phyloP scores from a whole-genome alignment of 1,140 invertebrate species.

The Drosophila pallidifrons region DNA sequence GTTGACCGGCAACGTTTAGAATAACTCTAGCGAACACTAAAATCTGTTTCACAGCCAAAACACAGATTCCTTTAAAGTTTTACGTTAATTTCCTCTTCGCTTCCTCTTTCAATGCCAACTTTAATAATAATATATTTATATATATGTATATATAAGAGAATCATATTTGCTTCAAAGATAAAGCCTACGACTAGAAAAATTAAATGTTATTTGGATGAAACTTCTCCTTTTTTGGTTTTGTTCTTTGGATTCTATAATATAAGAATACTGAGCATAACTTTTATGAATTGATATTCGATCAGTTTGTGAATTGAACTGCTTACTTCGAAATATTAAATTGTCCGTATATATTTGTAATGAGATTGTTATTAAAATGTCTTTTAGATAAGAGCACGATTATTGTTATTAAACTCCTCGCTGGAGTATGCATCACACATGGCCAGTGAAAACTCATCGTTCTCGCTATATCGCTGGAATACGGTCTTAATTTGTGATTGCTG shows the following conservation, averaged over 20 bases:
- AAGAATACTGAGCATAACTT: conserved; percentile 28
- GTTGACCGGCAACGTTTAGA: conserved; percentile 34
- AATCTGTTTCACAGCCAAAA: conserved; percentile 85
- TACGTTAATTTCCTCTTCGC: conserved; percentile 39
- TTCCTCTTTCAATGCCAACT: neutral
- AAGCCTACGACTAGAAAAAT: conserved; percentile 62
- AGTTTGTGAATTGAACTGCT: conserved; percentile 2
- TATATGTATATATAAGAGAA: conserved; percentile 12
- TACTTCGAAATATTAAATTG: conserved; percentile 19
- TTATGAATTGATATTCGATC: conserved; percentile 4
- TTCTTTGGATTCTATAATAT: conserved; percentile 21
- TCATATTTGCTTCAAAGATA: conserved; percentile 18
- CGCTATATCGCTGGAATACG: conserved; percentile 66
- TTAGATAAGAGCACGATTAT: conserved; percentile 57
- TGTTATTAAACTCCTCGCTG: conserved; percentile 58
- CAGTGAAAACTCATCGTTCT: conserved; percentile 61
- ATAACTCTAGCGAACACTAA: conserved; percentile 70
- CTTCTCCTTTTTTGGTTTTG: conserved; percentile 22
- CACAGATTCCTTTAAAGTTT: conserved; percentile 71
- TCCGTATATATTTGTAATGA: conserved; percentile 22
- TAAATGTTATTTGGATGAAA: neutral
- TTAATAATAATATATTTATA: conserved; percentile 8
- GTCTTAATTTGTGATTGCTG: conserved; percentile 37
- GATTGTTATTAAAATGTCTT: conserved; percentile 3
- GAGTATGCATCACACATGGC: conserved; percentile 41